Conservation (phyloP, 2,888 invertebrate species). For the Troilus luridus region DNA sequence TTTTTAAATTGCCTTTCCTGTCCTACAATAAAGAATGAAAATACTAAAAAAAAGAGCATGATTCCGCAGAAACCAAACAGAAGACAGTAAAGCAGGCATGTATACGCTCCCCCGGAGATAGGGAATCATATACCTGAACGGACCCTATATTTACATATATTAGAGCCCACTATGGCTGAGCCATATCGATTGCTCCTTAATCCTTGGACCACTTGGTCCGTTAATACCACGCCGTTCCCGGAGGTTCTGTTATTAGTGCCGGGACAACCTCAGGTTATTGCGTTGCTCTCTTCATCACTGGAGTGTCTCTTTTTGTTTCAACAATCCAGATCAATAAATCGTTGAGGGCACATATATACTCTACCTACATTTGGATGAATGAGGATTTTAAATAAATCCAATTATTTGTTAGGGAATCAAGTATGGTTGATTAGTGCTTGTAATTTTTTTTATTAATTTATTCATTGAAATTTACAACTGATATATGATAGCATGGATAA, state of each 20-base stretch:
- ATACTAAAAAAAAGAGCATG: background rate
- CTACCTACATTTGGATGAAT: background rate
- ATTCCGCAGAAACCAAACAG: background rate
- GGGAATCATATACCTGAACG: background rate
- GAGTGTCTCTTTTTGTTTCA: background rate
- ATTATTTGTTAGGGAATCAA: too few relatives aligned
- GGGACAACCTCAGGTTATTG: background rate
- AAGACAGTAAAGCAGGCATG: background rate
- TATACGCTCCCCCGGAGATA: background rate
- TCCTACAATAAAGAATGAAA: background rate
- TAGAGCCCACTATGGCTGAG: background rate
- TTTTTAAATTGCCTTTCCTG: too few relatives aligned
- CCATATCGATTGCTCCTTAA: slow-evolving; percentile 28
- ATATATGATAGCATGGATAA: too few relatives aligned
- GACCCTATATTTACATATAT: slow-evolving; percentile 39
- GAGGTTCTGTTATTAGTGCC: background rate
- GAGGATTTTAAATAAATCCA: background rate
- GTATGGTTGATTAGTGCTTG: too few relatives aligned
- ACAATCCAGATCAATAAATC: background rate
- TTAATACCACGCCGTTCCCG: background rate
- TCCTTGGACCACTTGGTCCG: slow-evolving; percentile 23
- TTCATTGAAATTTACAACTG: too few relatives aligned
- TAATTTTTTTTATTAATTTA: too few relatives aligned
- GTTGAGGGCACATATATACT: too few relatives aligned
- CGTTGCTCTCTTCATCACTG: background rate